Evolutionary conservation across 2,113 vertebrate genomes (phyloP).

Genomic region (Phylloscopus whistleri): DNA sequence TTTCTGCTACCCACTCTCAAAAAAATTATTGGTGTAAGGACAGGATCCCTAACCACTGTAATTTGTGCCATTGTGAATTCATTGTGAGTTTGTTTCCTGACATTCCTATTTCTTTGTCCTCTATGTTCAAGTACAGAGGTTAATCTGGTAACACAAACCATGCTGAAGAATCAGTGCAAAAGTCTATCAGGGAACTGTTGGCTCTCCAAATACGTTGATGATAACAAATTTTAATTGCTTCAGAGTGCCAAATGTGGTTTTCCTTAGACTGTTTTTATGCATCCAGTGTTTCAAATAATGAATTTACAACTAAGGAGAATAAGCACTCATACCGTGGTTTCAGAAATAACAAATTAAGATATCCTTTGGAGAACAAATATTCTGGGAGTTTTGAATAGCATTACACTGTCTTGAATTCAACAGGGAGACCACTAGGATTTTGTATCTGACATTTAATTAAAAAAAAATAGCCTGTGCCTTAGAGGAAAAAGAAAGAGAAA

Average conservation of each 20-base stretch:
- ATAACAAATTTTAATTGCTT: constrained; percentile 16
- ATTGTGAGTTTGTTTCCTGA: background rate
- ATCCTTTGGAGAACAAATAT: background rate
- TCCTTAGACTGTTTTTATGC: background rate
- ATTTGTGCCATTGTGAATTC: background rate
- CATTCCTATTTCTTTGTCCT: background rate
- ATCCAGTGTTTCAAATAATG: background rate
- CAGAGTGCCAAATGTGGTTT: background rate
- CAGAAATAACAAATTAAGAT: background rate
- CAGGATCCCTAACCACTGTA: background rate
- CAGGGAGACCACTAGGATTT: background rate
- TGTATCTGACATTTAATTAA: background rate
- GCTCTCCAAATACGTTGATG: background rate
- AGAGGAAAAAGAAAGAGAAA: background rate
- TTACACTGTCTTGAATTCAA: background rate
- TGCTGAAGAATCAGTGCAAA: background rate
- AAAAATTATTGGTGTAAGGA: background rate
- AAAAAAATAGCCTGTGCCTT: background rate
- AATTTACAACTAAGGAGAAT: background rate
- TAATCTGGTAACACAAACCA: background rate
- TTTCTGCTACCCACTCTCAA: background rate
- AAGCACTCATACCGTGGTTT: background rate
- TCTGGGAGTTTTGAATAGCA: background rate
- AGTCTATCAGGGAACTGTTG: background rate
- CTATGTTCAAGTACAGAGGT: background rate